Evolutionary conservation across 2,888 invertebrate species (phyloP).

Genomic region (Danaus chrysippus): DNA sequence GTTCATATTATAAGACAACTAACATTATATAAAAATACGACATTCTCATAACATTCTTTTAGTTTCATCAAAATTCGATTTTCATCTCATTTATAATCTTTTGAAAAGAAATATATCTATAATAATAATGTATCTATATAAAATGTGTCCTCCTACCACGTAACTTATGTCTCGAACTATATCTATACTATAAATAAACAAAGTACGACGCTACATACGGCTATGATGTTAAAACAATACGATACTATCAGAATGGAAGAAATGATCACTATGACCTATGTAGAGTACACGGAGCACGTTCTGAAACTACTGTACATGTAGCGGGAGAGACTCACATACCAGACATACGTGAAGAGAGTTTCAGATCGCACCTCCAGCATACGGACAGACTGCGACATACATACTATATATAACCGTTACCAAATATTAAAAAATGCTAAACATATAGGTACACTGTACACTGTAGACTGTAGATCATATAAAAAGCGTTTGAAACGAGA

Average conservation of each 20-base stretch:
- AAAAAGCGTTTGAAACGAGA: slow-evolving; percentile 7
- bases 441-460: not conserved
- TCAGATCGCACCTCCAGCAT: not conserved
- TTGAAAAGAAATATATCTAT: slow-evolving; percentile 32
- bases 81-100: slow-evolving; percentile 40
- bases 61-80: slow-evolving; percentile 53
- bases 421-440: slow-evolving; percentile 9
- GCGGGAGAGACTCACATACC: not conserved
- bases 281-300: not conserved
- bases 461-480: too few species aligned
- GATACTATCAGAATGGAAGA: not conserved
- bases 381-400: slow-evolving; percentile 14
- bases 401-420: slow-evolving; percentile 27
- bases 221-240: not conserved
- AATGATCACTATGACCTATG: not conserved
- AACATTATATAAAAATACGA: slow-evolving; percentile 73
- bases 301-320: slow-evolving; percentile 2
- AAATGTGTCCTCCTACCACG: slow-evolving; percentile 5
- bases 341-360: not conserved
- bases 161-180: not conserved
- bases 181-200: slow-evolving; percentile 12
- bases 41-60: slow-evolving; percentile 55
- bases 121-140: slow-evolving; percentile 43
- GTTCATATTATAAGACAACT: slow-evolving; percentile 52
- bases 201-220: slow-evolving; percentile 23